Evolutionary conservation across 2,888 invertebrate genomes (phyloP), one percentile per base, ranked within the genome.

Genomic region (Adelognathus sp.): DNA sequence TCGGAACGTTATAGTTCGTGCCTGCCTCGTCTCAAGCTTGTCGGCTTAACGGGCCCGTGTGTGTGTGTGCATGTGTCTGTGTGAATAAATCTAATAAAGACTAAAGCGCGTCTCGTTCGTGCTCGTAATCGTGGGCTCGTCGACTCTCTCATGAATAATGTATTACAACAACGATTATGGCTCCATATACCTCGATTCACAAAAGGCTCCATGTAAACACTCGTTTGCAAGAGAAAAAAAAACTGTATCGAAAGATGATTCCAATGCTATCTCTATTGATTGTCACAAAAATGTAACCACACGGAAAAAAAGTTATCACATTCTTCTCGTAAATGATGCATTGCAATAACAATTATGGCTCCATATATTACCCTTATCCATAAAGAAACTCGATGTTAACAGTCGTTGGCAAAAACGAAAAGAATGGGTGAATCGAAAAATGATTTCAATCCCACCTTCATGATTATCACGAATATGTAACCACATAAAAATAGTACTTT

Each of bases 401-500:
- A 76, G 67, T 66, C 67, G 71, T 46, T 24, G 21, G 67, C 36
- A n/a, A n/a, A n/a, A n/a, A n/a, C n/a, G n/a, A n/a, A n/a, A n/a
- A n/a, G 33, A 24, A 56, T 41, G n/a, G n/a, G n/a, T 36, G 5
- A 11, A 67, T n/a, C 27, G 56, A 52, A 60, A 79, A 66, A 58
- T 64, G 29, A 39, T 75, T 21, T 3, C 36, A 61, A 16, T 61
- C 29, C 31, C n/a, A n/a, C n/a, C n/a, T n/a, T n/a, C n/a, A n/a
- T n/a, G n/a, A n/a, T n/a, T n/a, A n/a, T n/a, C n/a, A n/a, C n/a
- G n/a, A n/a, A n/a, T n/a, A n/a, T n/a, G n/a, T n/a, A n/a, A n/a
- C n/a, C n/a, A n/a, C n/a, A n/a, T n/a, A n/a, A n/a, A n/a, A 89
- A 89, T 89, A 86, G 89, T 87, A 84, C 86, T 88, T 84, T 82